Evolutionary conservation across 2,888 invertebrate species (phyloP).

Genomic region (Drosophila mimica): DNA sequence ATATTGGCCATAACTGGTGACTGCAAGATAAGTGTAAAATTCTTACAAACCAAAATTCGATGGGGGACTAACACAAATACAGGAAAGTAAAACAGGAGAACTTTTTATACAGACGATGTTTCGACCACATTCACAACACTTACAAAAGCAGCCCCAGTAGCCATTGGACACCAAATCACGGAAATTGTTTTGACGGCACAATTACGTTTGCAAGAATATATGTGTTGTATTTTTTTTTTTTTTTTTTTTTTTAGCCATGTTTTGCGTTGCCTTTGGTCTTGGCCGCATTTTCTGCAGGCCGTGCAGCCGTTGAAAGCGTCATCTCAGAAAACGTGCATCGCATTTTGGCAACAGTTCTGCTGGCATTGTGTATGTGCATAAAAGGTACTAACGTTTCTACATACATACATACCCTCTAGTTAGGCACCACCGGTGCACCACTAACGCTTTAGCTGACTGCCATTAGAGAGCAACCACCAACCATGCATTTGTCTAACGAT

Average conservation of each 20-base stretch:
- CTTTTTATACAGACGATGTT: not conserved
- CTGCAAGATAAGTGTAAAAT: not conserved
- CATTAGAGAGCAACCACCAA: slow-evolving; percentile 5
- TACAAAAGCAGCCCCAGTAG: not conserved
- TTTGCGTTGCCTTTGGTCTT: slow-evolving; percentile 4
- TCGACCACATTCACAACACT: slow-evolving; percentile 1
- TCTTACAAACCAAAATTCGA: not conserved
- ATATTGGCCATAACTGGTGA: slow-evolving; percentile 5
- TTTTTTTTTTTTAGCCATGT: not conserved
- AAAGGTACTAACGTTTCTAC: slow-evolving; percentile 1
- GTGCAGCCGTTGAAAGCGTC: slow-evolving; percentile 7
- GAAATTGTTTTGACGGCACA: slow-evolving; percentile 57
- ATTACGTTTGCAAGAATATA: not conserved
- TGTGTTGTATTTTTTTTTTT: not conserved
- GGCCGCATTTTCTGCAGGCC: slow-evolving; percentile 2
- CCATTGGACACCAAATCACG: slow-evolving; percentile 51
- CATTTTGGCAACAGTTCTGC: slow-evolving; percentile 13
- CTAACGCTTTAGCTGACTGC: slow-evolving; percentile 9
- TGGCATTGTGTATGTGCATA: slow-evolving; percentile 2
- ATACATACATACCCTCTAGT: not conserved
- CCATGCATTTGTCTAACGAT: slow-evolving; percentile 8
- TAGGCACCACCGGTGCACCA: not conserved
- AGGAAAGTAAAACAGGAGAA: slow-evolving; percentile 1
- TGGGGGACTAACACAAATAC: not conserved
- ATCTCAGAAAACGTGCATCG: slow-evolving; percentile 17